These are phyloP conservation scores for Ctena decussata DNA, from an alignment of 2,888 invertebrate species.

Conservation along the genomic window DNA sequence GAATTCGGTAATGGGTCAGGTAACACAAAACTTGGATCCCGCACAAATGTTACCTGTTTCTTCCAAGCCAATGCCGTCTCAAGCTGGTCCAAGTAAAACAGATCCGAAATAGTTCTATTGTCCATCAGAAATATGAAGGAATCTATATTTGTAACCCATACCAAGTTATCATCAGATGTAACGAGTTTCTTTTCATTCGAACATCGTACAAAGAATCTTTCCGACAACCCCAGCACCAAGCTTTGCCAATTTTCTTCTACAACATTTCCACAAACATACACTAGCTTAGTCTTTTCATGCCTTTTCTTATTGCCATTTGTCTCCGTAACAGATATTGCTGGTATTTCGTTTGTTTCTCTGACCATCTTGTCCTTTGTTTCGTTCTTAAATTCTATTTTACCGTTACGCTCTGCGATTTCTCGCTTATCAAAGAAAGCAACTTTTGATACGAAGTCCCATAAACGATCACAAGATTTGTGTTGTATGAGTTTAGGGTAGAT, in stretches of 20 bases:
- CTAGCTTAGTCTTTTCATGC: background rate
- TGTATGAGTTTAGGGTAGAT: constrained; percentile 56
- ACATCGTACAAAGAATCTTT: background rate
- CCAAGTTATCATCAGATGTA: background rate
- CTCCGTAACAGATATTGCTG: background rate
- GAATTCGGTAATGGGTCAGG: constrained; percentile 54
- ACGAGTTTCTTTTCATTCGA: background rate
- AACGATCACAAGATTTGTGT: constrained; percentile 34
- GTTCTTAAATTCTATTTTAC: background rate
- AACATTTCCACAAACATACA: constrained; percentile 15
- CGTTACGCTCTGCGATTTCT: background rate
- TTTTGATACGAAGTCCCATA: constrained; percentile 30
- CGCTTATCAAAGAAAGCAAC: background rate
- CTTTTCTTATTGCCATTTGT: background rate
- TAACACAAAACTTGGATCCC: constrained; percentile 43
- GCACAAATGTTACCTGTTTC: constrained; percentile 50
- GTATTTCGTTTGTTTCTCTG: background rate
- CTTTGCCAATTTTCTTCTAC: constrained; percentile 1
- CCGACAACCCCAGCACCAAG: background rate
- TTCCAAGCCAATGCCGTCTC: constrained; percentile 34
- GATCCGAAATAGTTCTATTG: constrained; percentile 18
- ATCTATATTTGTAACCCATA: constrained; percentile 6
- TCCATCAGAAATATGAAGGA: constrained; percentile 38
- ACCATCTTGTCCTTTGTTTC: background rate
- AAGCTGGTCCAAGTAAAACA: constrained; percentile 40